Base-by-base conservation (phyloP, 2,113 vertebrate species). In the Periophthalmus modestus region DNA sequence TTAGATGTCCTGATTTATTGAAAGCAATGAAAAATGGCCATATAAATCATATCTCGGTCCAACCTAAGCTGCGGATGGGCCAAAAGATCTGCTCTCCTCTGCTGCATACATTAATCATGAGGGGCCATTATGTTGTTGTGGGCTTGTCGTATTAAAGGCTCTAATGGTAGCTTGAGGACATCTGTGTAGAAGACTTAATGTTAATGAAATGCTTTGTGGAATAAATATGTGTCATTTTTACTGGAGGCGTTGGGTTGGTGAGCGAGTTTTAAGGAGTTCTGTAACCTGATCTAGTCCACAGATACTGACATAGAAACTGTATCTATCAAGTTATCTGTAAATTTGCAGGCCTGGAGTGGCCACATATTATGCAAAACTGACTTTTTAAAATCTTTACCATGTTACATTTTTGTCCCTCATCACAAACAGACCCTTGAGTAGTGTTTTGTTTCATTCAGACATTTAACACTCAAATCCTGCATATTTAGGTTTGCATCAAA, bases 1-100 rank as follows among this genome's bases (percentile, higher is more conserved):
- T 93, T 75, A 89, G 87, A 90, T 89, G 85, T 65, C 18, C 65
- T 89, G 90, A 91, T 93, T 92, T 91, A 93, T 91, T n/a, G 85
- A 61, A 62, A 74, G 52, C 54, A 33, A 18, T 0, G 72, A 78
- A 43, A 50, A 86, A 72, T 59, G 0, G 47, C 50, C 68, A 34
- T 73, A 78, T 91, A 88, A 84, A 90, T 90, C 88, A 83, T 71
- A 33, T 84, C 87, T 90, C 61, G 82, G 79, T 87, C 80, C 73
- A 5, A 72, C 57, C 57, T 28, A 66, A 76, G 15, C 77, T 54
- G 34, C 34, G 77, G 76, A 81, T 74, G 34, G 83, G 21, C 36
- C 28, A 61, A 74, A 77, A 39, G 34, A 66, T 83, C 80, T 72
- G 66, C 24, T 47, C 79, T 88, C 61, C 15, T 62, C 33, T 34